Evolutionary conservation across 2,797 vertebrate genomes (phyloP).

Genomic region (Hyperoplus immaculatus): DNA sequence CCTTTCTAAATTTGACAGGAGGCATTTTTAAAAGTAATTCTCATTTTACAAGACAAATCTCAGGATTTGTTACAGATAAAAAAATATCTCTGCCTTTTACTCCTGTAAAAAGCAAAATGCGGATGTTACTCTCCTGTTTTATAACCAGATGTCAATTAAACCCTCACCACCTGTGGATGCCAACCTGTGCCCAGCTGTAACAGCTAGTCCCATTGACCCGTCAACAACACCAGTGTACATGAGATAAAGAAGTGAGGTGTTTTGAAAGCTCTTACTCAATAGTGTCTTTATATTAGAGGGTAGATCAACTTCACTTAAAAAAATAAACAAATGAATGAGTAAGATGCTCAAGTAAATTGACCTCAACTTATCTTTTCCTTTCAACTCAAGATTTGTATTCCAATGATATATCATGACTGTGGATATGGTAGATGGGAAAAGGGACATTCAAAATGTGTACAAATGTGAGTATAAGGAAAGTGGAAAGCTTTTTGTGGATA

Average conservation of each 20-base stretch:
- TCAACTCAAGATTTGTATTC: neutral
- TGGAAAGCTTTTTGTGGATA: neutral
- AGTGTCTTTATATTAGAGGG: neutral
- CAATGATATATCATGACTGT: no score
- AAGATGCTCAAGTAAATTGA: neutral
- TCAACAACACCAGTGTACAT: slow-evolving; percentile 49
- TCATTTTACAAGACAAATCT: slow-evolving; percentile 30
- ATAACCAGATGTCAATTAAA: neutral
- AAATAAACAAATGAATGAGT: neutral
- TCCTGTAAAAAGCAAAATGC: slow-evolving; percentile 82
- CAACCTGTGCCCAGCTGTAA: slow-evolving; percentile 53
- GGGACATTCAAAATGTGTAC: neutral
- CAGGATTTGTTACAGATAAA: slow-evolving; percentile 84
- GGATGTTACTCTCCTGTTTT: slow-evolving; percentile 42
- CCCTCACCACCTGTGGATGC: slow-evolving; percentile 46
- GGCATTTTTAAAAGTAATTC: slow-evolving; percentile 27
- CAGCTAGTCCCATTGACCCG: slow-evolving; percentile 49
- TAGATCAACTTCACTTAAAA: neutral
- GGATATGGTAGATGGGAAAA: no score
- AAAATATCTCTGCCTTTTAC: slow-evolving; percentile 73
- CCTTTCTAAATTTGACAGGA: slow-evolving; percentile 57
- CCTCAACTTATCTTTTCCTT: neutral
- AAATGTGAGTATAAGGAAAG: neutral
- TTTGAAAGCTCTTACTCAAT: neutral
- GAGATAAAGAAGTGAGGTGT: neutral